Conservation (phyloP, 2,888 invertebrate species). For the Chrysolina haemoptera region DNA sequence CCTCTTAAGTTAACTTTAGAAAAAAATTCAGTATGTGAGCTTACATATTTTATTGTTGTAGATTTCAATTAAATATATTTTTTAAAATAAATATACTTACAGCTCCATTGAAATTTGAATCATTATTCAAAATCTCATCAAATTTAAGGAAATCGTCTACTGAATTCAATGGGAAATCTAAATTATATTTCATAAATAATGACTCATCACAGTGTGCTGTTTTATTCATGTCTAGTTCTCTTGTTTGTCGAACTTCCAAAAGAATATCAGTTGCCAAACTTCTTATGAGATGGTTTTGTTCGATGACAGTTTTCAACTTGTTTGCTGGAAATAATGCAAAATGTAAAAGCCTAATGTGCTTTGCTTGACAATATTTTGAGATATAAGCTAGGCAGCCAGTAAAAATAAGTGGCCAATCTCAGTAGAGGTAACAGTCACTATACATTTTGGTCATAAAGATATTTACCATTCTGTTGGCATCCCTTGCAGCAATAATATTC, state of each 20-base stretch:
- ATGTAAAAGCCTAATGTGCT: neutral
- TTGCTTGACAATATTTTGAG: conserved; percentile 6
- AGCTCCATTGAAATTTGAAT: conserved; percentile 15
- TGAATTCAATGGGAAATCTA: conserved; percentile 13
- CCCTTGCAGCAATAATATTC: conserved; percentile 23
- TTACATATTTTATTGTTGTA: neutral
- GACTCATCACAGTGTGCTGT: conserved; percentile 5
- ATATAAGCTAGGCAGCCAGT: conserved; percentile 5
- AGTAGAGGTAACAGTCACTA: neutral
- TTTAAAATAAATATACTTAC: conserved; percentile 12
- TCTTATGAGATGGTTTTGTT: conserved; percentile 23
- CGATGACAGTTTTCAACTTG: conserved; percentile 23
- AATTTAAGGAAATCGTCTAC: conserved; percentile 4
- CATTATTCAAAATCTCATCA: conserved; percentile 10
- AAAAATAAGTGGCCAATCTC: conserved; percentile 7
- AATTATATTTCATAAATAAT: conserved; percentile 12
- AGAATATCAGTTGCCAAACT: conserved; percentile 22
- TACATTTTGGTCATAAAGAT: conserved; percentile 5
- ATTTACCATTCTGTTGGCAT: conserved; percentile 17
- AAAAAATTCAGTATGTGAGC: neutral
- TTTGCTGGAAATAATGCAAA: conserved; percentile 18
- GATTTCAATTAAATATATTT: neutral
- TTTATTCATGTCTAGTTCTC: conserved; percentile 11
- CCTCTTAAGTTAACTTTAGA: too few species aligned
- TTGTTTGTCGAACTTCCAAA: conserved; percentile 10